phyloP scores from a whole-genome alignment of 2,888 invertebrate species.

The Andrena praecox region DNA sequence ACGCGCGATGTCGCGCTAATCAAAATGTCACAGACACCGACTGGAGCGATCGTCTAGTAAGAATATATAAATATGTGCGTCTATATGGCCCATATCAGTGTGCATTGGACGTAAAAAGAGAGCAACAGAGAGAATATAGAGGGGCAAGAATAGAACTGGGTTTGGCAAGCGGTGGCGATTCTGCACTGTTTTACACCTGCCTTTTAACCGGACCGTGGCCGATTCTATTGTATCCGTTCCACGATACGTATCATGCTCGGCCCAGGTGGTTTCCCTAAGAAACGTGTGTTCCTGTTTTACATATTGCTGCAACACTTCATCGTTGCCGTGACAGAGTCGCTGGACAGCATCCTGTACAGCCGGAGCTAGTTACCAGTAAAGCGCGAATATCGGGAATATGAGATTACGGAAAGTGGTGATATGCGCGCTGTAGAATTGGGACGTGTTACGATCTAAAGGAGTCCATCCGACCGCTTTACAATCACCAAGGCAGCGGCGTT shows the following conservation, averaged over 20 bases:
- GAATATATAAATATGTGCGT: constrained; percentile 1
- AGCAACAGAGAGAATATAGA: constrained; percentile 49
- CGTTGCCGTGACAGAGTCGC: constrained; percentile 39
- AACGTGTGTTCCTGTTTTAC: constrained; percentile 57
- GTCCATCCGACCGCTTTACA: constrained; percentile 6
- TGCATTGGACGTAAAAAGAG: constrained; percentile 41
- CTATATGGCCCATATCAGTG: constrained; percentile 18
- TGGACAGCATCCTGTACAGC: constrained; percentile 28
- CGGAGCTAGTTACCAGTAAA: constrained; percentile 47
- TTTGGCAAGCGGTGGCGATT: constrained; percentile 66
- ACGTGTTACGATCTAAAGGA: constrained; percentile 27
- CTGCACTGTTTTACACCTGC: constrained; percentile 64
- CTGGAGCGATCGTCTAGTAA: constrained; percentile 26
- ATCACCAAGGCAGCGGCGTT: background rate
- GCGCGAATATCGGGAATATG: constrained; percentile 50
- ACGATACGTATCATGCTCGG: constrained; percentile 67
- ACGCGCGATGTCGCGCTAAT: constrained; percentile 38
- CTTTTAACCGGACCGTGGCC: constrained; percentile 60
- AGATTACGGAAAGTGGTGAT: constrained; percentile 48
- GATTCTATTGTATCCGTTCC: constrained; percentile 62
- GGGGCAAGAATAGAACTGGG: constrained; percentile 64
- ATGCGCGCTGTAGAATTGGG: constrained; percentile 61
- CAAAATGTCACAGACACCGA: constrained; percentile 54
- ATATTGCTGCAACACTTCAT: constrained; percentile 49
- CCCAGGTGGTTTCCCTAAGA: constrained; percentile 54